Base-by-base conservation (phyloP, 2,888 invertebrate species). In the Volucella bombylans region DNA sequence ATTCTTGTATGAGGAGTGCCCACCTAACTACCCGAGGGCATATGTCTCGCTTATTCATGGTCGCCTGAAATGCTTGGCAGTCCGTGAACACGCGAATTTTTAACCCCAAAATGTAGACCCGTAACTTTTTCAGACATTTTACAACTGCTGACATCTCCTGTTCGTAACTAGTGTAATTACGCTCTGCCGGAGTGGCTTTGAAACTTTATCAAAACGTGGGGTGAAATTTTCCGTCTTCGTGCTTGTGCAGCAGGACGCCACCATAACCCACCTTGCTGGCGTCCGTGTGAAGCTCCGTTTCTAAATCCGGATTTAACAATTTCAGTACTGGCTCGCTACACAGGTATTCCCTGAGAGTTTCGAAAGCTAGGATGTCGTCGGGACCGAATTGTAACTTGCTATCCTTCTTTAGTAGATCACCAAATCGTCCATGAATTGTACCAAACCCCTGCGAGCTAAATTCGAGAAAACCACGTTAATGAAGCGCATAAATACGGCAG, bases 121-220 rank as follows among this genome's bases (percentile, higher is more conserved):
- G 67, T 43, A 89, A 88, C 49, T 87, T 87, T 38, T 87, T 86
- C 2, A 89, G 69, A 0, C 88, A 88, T 83, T 88, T 87, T 2
- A 31, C 82, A 0, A 90, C 88, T 0, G 89, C 89, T 0, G 90
- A 67, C 0, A 89, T 89, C 65, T 90, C 87, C 0, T 90, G 83
- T 87, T 54, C 18, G 18, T 18, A 18, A 18, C 18, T 18, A 18
- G 18, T 18, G 18, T 18, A 18, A 18, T 18, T 18, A n/a, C 68
- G 1, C 41, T 41, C 41, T 8, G 41, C 41, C 2, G 41, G 41
- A 2, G 2, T 41, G 11, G 41, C 8, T 14, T 87, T 88, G 11
- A 87, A 61, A 50, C 89, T 89, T 43, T 39, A 4, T 2, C 82
- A 89, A 59, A 87, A 88, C 8, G 89, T 88, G 1, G 89, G 89